A percentile compares a stretch with the other conserved stretches of the same genome.
These are phyloP conservation scores for Netelia virgata DNA, from an alignment of 2,888 invertebrate genomes.

Conservation along the genomic window DNA sequence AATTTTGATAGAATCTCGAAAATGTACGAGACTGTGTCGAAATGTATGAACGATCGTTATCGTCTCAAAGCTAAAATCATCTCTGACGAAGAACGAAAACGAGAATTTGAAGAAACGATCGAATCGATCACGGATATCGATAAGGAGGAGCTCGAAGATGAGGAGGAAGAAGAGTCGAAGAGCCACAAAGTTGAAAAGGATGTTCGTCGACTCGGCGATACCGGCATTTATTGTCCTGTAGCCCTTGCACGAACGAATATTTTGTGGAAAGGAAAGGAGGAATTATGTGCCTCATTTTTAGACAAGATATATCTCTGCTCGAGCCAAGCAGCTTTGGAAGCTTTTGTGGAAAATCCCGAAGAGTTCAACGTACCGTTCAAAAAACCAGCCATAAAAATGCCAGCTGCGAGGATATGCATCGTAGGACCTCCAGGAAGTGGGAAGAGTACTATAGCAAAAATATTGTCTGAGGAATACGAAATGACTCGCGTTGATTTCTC, in stretches of 20 bases:
- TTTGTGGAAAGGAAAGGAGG: slow-evolving; percentile 88
- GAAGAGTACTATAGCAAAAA: slow-evolving; percentile 86
- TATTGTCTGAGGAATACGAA: slow-evolving; percentile 87
- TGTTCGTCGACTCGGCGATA: slow-evolving; percentile 86
- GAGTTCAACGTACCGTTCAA: slow-evolving; percentile 85
- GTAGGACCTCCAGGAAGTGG: slow-evolving; percentile 87
- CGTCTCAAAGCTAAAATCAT: slow-evolving; percentile 85
- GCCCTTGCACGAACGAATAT: slow-evolving; percentile 86
- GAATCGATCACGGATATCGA: slow-evolving; percentile 84
- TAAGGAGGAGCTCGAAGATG: slow-evolving; percentile 78
- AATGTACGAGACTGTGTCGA: slow-evolving; percentile 78
- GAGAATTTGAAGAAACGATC: slow-evolving; percentile 79
- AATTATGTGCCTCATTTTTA: slow-evolving; percentile 86
- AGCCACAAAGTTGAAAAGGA: slow-evolving; percentile 73
- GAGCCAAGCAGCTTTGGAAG: slow-evolving; percentile 85
- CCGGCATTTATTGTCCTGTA: slow-evolving; percentile 88
- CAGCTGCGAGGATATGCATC: slow-evolving; percentile 87
- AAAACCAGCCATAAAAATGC: slow-evolving; percentile 84
- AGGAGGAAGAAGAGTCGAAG: slow-evolving; percentile 74
- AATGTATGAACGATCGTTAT: slow-evolving; percentile 78
- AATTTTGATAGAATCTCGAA: slow-evolving; percentile 76
- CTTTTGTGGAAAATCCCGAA: slow-evolving; percentile 86
- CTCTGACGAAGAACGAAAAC: slow-evolving; percentile 83
- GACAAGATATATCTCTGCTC: slow-evolving; percentile 87
- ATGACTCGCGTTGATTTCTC: slow-evolving; percentile 86